Conservation (phyloP, 2,888 invertebrate genomes). For the Synanthedon myopaeformis region DNA sequence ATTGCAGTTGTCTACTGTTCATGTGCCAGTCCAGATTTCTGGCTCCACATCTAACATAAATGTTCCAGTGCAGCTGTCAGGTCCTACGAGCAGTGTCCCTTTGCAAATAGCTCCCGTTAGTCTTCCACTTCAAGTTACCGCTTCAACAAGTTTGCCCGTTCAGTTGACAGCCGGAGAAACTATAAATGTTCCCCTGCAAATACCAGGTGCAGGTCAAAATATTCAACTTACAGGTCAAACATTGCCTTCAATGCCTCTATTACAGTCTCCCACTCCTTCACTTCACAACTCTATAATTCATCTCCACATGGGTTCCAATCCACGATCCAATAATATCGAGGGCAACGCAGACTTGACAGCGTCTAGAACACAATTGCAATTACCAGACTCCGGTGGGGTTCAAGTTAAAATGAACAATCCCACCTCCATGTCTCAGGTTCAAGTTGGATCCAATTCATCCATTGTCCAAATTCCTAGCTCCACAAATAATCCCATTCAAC, state of each 20-base stretch:
- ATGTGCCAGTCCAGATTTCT: constrained; percentile 62
- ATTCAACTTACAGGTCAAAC: constrained; percentile 43
- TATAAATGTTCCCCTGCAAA: constrained; percentile 57
- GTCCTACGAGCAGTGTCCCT: constrained; percentile 43
- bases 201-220: constrained; percentile 42
- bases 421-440: constrained; percentile 45
- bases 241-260: constrained; percentile 54
- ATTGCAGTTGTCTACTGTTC: constrained; percentile 56
- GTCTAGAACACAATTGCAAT: constrained; percentile 43
- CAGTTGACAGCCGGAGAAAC: constrained; percentile 58
- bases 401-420: constrained; percentile 49
- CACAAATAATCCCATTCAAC: constrained; percentile 47
- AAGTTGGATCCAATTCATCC: constrained; percentile 40
- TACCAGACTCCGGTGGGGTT: constrained; percentile 38
- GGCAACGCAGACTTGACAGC: constrained; percentile 41
- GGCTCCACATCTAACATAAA: constrained; percentile 58
- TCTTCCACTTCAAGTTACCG: constrained; percentile 54
- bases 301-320: constrained; percentile 58
- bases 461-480: constrained; percentile 55
- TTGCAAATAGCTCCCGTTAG: constrained; percentile 56
- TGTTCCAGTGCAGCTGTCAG: constrained; percentile 59
- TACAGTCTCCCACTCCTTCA: constrained; percentile 43
- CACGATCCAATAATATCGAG: constrained; percentile 40
- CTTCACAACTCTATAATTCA: constrained; percentile 58
- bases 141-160: constrained; percentile 50